Percentiles rank a stretch among this genome's conserved stretches.
phyloP scores from a whole-genome alignment of 2,113 vertebrate genomes.

The Pollimyrus isidori region DNA sequence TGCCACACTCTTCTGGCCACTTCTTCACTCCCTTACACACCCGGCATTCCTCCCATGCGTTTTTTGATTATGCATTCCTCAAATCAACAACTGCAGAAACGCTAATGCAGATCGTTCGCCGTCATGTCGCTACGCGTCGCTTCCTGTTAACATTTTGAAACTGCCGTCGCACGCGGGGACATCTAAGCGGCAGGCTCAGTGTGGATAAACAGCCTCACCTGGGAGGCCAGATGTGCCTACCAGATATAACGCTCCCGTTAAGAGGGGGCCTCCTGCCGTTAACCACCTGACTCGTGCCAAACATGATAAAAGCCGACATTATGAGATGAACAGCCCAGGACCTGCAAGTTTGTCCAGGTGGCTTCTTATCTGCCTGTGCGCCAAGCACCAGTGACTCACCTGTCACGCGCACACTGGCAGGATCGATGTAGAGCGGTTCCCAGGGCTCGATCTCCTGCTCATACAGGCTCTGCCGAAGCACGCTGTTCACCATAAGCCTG shows the following conservation, averaged over 20 bases:
- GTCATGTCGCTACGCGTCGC: not conserved
- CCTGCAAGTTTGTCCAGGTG: not conserved
- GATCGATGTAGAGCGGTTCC: constrained; percentile 32
- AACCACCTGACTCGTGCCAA: not conserved
- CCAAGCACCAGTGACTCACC: not conserved
- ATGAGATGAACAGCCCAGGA: not conserved
- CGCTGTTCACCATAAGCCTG: constrained; percentile 50
- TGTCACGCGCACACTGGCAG: constrained; percentile 39
- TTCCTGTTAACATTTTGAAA: not conserved
- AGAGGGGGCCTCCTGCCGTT: not conserved
- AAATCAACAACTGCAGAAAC: not conserved
- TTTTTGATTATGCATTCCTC: not conserved
- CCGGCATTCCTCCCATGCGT: not conserved
- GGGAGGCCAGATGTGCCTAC: not conserved
- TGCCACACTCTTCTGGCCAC: not conserved
- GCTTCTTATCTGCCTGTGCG: not conserved
- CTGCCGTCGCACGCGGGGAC: not conserved
- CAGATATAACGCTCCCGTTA: not conserved
- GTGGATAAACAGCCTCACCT: not conserved
- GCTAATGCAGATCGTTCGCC: not conserved
- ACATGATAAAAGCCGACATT: not conserved
- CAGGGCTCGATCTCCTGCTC: constrained; percentile 38
- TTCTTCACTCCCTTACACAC: not conserved
- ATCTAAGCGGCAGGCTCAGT: not conserved
- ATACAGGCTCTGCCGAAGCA: constrained; percentile 54